phyloP scores from a whole-genome alignment of 1,140 invertebrate genomes.

The Pseudoatta argentina region DNA sequence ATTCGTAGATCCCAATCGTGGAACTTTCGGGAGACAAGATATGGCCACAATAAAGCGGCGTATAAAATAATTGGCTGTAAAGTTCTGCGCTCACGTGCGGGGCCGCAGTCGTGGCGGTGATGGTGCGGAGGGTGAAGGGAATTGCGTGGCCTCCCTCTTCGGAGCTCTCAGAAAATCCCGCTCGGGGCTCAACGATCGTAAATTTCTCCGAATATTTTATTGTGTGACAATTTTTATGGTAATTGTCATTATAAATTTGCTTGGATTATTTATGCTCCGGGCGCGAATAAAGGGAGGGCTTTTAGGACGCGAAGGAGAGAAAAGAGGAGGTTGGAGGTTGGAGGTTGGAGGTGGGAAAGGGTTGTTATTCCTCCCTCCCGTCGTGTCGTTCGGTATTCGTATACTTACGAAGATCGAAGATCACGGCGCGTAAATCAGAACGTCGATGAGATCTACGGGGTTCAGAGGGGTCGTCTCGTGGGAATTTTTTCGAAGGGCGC shows the following conservation, averaged over 20 bases:
- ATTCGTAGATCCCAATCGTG: slow-evolving; percentile 51
- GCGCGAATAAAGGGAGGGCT: slow-evolving; percentile 55
- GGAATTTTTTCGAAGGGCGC: slow-evolving; percentile 66
- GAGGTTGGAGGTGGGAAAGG: slow-evolving; percentile 35
- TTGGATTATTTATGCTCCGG: slow-evolving; percentile 82
- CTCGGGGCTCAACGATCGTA: slow-evolving; percentile 76
- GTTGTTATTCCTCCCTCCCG: slow-evolving; percentile 57
- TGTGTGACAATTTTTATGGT: slow-evolving; percentile 87
- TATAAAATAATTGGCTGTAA: slow-evolving; percentile 85
- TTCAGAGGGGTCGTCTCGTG: slow-evolving; percentile 44
- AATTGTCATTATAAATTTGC: slow-evolving; percentile 87
- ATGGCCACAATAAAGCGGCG: slow-evolving; percentile 77
- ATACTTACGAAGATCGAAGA: slow-evolving; percentile 58
- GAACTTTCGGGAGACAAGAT: slow-evolving; percentile 70
- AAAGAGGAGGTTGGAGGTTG: slow-evolving; percentile 15
- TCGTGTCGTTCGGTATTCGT: slow-evolving; percentile 61
- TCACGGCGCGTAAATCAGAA: slow-evolving; percentile 81
- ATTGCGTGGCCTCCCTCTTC: slow-evolving; percentile 49
- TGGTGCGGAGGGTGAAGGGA: slow-evolving; percentile 36
- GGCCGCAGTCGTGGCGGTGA: neutral
- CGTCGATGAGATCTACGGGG: slow-evolving; percentile 79
- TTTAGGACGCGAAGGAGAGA: neutral
- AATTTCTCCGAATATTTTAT: slow-evolving; percentile 86
- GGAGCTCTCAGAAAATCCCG: slow-evolving; percentile 64
- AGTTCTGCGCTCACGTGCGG: slow-evolving; percentile 56